Evolutionary conservation across 2,797 vertebrate genomes (phyloP).

Genomic region (Sphenopsis melanotis): DNA sequence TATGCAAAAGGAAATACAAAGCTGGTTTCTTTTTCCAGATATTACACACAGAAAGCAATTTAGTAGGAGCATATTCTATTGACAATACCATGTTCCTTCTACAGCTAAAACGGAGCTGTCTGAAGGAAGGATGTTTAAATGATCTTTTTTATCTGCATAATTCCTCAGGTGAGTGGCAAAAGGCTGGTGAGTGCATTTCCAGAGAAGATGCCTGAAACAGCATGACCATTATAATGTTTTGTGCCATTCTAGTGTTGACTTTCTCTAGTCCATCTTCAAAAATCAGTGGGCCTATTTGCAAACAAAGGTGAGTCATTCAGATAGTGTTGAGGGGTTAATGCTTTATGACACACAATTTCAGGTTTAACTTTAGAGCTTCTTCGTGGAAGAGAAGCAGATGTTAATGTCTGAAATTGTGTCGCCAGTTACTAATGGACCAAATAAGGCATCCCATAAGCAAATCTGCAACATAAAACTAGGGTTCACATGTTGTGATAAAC

Average conservation of each 20-base stretch:
- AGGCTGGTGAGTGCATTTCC: background rate
- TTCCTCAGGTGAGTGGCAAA: background rate
- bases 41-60: background rate
- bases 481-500: background rate
- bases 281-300: background rate
- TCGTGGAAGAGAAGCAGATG: background rate
- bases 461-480: background rate
- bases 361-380: background rate
- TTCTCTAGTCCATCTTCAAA: background rate
- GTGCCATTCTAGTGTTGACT: background rate
- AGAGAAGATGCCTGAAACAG: background rate
- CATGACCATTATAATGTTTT: background rate
- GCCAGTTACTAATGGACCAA: background rate
- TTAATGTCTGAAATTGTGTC: background rate
- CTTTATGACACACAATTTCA: background rate
- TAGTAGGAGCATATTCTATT: background rate
- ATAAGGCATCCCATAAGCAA: background rate
- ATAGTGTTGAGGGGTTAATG: background rate
- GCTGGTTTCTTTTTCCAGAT: background rate
- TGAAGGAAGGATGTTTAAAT: background rate
- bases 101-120: background rate
- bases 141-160: background rate
- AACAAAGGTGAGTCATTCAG: background rate
- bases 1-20: constrained; percentile 5
- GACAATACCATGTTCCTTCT: background rate